Percentiles rank a stretch among this genome's conserved stretches.
phyloP scores from a whole-genome alignment of 2,888 invertebrate species.

The Bedellia somnulentella region DNA sequence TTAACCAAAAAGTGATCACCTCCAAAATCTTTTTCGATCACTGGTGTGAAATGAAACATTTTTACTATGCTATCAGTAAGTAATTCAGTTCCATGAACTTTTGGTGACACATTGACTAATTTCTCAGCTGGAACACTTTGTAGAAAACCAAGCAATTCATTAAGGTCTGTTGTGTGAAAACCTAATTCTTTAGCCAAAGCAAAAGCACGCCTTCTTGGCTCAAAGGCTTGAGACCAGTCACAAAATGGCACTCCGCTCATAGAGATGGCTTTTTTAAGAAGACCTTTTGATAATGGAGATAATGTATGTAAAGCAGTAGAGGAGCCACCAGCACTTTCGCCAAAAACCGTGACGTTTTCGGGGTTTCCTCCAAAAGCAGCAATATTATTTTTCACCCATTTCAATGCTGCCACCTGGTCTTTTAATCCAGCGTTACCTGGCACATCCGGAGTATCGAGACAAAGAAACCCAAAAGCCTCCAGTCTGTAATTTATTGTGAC shows the following conservation, averaged over 20 bases:
- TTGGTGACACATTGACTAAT: slow-evolving; percentile 11
- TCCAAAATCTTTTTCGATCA: slow-evolving; percentile 17
- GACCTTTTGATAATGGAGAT: slow-evolving; percentile 13
- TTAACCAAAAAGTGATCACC: slow-evolving; percentile 15
- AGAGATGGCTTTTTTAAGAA: slow-evolving; percentile 15
- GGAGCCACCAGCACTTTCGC: slow-evolving; percentile 26
- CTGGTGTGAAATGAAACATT: slow-evolving; percentile 14
- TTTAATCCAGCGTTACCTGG: slow-evolving; percentile 55
- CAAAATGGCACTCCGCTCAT: slow-evolving; percentile 13
- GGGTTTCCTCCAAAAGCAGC: slow-evolving; percentile 11
- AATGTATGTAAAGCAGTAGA: slow-evolving; percentile 14
- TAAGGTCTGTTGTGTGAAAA: slow-evolving; percentile 14
- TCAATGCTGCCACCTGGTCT: slow-evolving; percentile 7
- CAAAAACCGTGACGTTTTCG: slow-evolving; percentile 22
- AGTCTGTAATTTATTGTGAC: slow-evolving; percentile 60
- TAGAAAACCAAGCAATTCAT: slow-evolving; percentile 16
- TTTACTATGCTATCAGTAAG: slow-evolving; percentile 8
- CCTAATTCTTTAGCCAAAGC: slow-evolving; percentile 16
- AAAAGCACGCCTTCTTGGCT: slow-evolving; percentile 16
- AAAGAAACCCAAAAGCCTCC: slow-evolving; percentile 57
- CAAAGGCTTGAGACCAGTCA: slow-evolving; percentile 15
- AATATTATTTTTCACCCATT: slow-evolving; percentile 7
- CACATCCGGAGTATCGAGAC: slow-evolving; percentile 32
- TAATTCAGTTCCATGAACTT: slow-evolving; percentile 7
- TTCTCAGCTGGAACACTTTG: slow-evolving; percentile 15